Base-by-base conservation (phyloP, 2,888 invertebrate genomes). In the Ophion obscuratus region DNA sequence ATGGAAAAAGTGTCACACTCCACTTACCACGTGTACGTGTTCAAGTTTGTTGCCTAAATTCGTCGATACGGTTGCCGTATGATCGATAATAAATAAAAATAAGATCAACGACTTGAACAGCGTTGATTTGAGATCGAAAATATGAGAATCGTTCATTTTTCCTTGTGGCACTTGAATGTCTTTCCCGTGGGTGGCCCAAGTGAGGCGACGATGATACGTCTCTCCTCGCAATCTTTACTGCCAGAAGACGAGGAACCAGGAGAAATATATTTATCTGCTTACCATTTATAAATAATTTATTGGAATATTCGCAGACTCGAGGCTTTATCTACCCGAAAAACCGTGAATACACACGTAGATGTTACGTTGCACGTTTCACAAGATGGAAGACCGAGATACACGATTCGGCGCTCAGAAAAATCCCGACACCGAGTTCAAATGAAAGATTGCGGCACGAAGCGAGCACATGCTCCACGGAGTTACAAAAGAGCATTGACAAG, bases 1-100 rank as follows among this genome's bases (percentile, higher is more conserved):
- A 10, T 1, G n/a, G 24, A 36, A 6, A 7, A 36, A 24, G 2
- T n/a, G 11, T 36, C n/a, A 17, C 36, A 17, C 36, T 74, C 64
- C 77, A 90, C 91, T 92, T 79, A 92, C 92, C 9, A 91, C 88
- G 20, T 92, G 90, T 11, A 92, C 73, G 44, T 90, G 80, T 81
- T 91, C 88, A 36, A 92, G 81, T 47, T 84, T 36, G 44, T 74
- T 36, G 74, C 53, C 31, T 5, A 59, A 76, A 36, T 20, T 73
- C 44, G 80, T 71, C 57, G 67, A 9, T 11, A 66, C 64, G 3
- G 36, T 75, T 71, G 7, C 17, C 6, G 31, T 11, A 7, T 61
- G 47, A 83, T 36, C 7, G 53, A 73, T 20, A n/a, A 77, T 68
- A 5, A 80, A 62, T 57, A 73, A n/a, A 40, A 83, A 61, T 3